Evolutionary conservation across 2,888 invertebrate genomes (phyloP), one percentile per base, ranked within the genome.

Genomic region (Cryptocheilus praepositus): DNA sequence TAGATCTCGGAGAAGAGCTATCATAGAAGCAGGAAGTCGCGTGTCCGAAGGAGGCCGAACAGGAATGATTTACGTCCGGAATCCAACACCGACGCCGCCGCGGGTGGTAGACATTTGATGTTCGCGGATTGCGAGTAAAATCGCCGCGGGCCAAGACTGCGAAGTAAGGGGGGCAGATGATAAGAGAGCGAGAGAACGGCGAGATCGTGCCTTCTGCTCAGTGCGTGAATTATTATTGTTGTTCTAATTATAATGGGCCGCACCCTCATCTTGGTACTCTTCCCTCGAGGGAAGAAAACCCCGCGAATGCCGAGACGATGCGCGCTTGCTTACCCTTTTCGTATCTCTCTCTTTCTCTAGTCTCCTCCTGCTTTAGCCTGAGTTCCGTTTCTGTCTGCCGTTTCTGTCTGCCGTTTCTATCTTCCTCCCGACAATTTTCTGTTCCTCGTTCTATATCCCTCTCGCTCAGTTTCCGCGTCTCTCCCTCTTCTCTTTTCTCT

Each of bases 181-280:
- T 18, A 28, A 25, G 7, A 28, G 28, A 55, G 22, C 36, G 21
- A 57, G 13, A 43, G 57, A 15, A 43, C 28, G 19, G 65, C 66
- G 63, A 61, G 59, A 58, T 62, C 64, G 57, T 61, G 21, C 19
- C 53, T 54, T 65, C 59, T 64, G 57, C 59, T 61, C 62, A 59
- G 64, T 66, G 76, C 67, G 65, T 70, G 72, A 77, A 72, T 77
- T 77, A 77, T 79, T 79, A 75, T 80, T 77, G 76, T 79, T 80
- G 77, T 77, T 80, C 77, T 79, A 80, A 80, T 79, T 80, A 76
- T 77, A 77, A 79, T 76, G 72, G 64, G 69, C 44, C 64, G 61
- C 45, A 68, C 78, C 73, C 56, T 28, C 28, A 55, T 55, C 52
- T 28, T 16, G n/a, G 19, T 7, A 18, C 22, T 54, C 21, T 53